Evolutionary conservation across 2,888 invertebrate genomes (phyloP).

Genomic region (Mylabris sibirica): DNA sequence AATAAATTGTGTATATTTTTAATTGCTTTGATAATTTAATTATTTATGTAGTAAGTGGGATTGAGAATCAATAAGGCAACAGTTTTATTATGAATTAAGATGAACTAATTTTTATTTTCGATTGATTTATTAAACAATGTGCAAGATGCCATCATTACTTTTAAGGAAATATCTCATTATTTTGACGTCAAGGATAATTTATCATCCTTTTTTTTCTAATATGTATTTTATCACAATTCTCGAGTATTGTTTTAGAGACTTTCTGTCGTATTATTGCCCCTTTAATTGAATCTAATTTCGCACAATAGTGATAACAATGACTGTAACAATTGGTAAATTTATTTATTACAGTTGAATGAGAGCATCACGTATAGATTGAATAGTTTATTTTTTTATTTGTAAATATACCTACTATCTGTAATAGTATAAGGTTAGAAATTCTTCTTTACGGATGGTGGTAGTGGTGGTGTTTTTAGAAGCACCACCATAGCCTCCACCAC

Average conservation of each 20-base stretch:
- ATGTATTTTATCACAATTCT: background rate
- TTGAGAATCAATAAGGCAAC: too few relatives aligned
- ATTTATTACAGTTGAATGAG: background rate
- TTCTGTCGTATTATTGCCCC: background rate
- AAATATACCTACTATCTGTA: too few relatives aligned
- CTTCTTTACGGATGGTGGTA: slow-evolving; percentile 14
- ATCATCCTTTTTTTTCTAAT: background rate
- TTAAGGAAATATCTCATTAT: background rate
- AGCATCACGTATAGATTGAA: background rate
- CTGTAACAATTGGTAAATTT: background rate
- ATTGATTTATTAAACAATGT: background rate
- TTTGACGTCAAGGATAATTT: background rate
- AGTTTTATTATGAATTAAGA: too few relatives aligned
- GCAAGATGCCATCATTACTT: background rate
- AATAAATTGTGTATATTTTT: too few relatives aligned
- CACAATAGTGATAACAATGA: slow-evolving; percentile 1
- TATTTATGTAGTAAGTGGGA: too few relatives aligned
- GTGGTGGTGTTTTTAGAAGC: background rate
- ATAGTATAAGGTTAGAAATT: too few relatives aligned
- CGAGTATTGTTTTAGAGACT: background rate
- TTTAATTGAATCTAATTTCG: background rate
- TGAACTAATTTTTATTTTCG: too few relatives aligned
- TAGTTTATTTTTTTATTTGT: background rate
- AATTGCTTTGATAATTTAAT: too few relatives aligned
- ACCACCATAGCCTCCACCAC: slow-evolving; percentile 23